Evolutionary conservation across 2,797 vertebrate genomes (phyloP), one percentile per base, ranked within the genome.

Genomic region (Gambusia yucatana): DNA sequence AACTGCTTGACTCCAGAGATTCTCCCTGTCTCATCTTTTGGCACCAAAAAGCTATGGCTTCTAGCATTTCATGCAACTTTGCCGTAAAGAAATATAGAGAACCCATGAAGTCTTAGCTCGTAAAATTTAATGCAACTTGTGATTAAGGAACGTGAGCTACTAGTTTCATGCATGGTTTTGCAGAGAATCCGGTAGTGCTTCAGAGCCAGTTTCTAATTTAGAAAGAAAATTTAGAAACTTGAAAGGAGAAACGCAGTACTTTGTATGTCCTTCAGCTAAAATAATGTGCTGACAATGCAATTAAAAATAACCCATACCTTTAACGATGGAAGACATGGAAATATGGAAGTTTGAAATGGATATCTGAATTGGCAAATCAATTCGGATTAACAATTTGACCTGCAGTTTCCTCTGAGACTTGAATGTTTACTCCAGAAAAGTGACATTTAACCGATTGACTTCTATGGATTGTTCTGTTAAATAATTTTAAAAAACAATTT

Each of bases 1-100:
- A 73, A 43, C 57, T 84, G 72, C 28, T 76, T 84, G 63, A 81
- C 75, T 72, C 41, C 33, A 57, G 28, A 47, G 48, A 55, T 78
- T 75, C 72, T 43, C 61, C 44, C 69, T 77, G 46, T 74, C 86
- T 72, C 75, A 63, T 84, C 50, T 73, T 77, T 84, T 79, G 63
- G 65, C 57, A 39, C 33, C 71, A 70, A 77, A 72, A 57, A 73
- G 39, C 69, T 33, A 30, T 20, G 43, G 8, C 39, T 46, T 22
- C 39, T 16, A 25, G 57, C 43, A 48, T 76, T 72, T 77, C 9
- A 25, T 59, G 41, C 55, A 10, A 86, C 77, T 80, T 73, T 71
- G 65, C 65, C 75, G 52, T 76, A 74, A 80, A 77, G 44, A 14
- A 77, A 20, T 47, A 50, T 16, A 71, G 59, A 67, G 25, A 3